Evolutionary conservation across 37 sponge, comb jelly and placozoan species (phyloP), one percentile per base, ranked within the genome.

Genomic region (Tethya wilhelma): DNA sequence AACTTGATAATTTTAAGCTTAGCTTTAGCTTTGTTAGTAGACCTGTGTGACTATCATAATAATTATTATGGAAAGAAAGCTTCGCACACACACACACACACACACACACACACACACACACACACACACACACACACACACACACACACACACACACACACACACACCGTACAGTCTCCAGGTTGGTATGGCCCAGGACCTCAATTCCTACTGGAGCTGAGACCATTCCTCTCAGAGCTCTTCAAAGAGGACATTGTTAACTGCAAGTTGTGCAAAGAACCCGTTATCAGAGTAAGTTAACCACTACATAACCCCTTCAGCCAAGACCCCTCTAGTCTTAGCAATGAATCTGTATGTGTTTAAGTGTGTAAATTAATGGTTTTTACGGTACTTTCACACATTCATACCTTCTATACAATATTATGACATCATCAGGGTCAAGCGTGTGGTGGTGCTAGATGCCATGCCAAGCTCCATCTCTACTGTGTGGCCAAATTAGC

Each of bases 111-210:
- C n/a, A n/a, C n/a, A n/a, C n/a, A n/a, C n/a, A n/a, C n/a, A n/a
- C n/a, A n/a, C n/a, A n/a, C n/a, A n/a, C n/a, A n/a, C n/a, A n/a
- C n/a, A n/a, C n/a, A n/a, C n/a, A n/a, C n/a, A n/a, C n/a, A n/a
- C n/a, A n/a, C n/a, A n/a, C n/a, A n/a, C n/a, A n/a, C n/a, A 38
- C 20, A 39, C 2, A 36, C 38, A 19, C 0, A 1, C 23, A 17
- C 38, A 26, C 28, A 0, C 25, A n/a, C n/a, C n/a, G n/a, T n/a
- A n/a, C n/a, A n/a, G n/a, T n/a, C n/a, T n/a, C n/a, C n/a, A n/a
- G n/a, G n/a, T n/a, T n/a, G n/a, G n/a, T n/a, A n/a, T n/a, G 41
- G 72, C 0, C 71, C 89, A 55, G 89, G 89, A 17, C 84, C 84
- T 38, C 41, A 84, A 22, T 82, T 83, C 44, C 60, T 89, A 44